phyloP scores from a whole-genome alignment of 2,888 invertebrate species.

The Rhagonycha lutea region DNA sequence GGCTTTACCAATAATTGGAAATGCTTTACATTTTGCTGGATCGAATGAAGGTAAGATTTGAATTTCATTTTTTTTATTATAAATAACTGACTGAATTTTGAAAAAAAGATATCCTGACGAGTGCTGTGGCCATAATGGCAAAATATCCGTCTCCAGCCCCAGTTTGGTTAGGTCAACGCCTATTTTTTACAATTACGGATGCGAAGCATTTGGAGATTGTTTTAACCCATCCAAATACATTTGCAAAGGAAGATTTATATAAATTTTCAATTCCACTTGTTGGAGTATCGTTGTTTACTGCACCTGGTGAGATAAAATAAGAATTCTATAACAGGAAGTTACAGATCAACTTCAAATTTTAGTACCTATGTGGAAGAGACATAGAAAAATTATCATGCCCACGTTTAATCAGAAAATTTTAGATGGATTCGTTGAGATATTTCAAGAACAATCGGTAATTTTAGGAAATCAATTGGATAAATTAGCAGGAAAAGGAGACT shows the following conservation, averaged over 20 bases:
- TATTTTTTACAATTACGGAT: not conserved
- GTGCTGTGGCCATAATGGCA: constrained; percentile 12
- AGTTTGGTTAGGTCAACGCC: not conserved
- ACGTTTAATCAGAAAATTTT: constrained; percentile 60
- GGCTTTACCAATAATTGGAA: constrained; percentile 39
- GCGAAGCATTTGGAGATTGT: not conserved
- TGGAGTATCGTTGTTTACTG: not conserved
- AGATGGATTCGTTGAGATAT: constrained; percentile 64
- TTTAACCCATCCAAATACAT: not conserved
- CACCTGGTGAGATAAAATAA: not conserved
- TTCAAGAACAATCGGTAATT: constrained; percentile 61
- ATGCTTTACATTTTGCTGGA: constrained; percentile 35
- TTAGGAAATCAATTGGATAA: constrained; percentile 56
- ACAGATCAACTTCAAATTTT: constrained; percentile 25
- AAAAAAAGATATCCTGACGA: not conserved
- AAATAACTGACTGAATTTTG: not conserved
- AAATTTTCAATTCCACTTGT: not conserved
- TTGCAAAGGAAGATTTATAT: not conserved
- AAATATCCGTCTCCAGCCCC: constrained; percentile 24
- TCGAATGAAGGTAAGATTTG: constrained; percentile 21
- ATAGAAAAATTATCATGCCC: constrained; percentile 55
- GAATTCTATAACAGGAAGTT: not conserved
- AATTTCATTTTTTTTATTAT: not conserved
- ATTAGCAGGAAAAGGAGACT: constrained; percentile 49
- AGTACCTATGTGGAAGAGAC: constrained; percentile 63